These are phyloP conservation scores for Tonatia bakeri DNA, from an alignment of 2,113 vertebrate species.

Conservation along the genomic window DNA sequence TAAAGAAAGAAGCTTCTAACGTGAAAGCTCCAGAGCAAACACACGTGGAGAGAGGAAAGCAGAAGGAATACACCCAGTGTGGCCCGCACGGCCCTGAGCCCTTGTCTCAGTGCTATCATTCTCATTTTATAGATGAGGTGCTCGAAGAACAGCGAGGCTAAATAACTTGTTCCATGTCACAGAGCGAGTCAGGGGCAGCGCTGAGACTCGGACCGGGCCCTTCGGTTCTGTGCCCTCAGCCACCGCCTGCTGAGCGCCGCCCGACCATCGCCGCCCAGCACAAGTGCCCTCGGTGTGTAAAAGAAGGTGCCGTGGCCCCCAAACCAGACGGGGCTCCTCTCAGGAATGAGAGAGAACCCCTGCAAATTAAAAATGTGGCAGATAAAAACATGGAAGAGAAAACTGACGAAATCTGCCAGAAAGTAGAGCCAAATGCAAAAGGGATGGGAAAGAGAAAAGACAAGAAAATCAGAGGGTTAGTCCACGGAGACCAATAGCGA, in stretches of 20 bases:
- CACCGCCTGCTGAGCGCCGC: neutral
- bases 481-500: neutral
- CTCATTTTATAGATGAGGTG: accelerated
- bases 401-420: neutral
- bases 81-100: accelerated
- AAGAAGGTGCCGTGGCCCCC: neutral
- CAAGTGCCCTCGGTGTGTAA: accelerated
- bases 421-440: neutral
- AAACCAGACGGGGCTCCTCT: neutral
- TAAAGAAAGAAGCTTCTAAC: neutral
- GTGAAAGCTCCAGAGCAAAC: neutral
- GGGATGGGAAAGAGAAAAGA: neutral
- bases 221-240: neutral
- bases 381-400: neutral
- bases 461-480: neutral
- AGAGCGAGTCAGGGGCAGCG: neutral
- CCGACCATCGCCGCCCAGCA: accelerated
- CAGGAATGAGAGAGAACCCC: neutral
- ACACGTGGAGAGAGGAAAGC: neutral
- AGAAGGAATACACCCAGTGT: accelerated
- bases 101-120: accelerated
- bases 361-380: neutral
- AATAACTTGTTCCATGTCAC: neutral
- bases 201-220: neutral
- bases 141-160: neutral